Conservation (phyloP, 1,140 invertebrate species). For the Megalonaias nervosa region DNA sequence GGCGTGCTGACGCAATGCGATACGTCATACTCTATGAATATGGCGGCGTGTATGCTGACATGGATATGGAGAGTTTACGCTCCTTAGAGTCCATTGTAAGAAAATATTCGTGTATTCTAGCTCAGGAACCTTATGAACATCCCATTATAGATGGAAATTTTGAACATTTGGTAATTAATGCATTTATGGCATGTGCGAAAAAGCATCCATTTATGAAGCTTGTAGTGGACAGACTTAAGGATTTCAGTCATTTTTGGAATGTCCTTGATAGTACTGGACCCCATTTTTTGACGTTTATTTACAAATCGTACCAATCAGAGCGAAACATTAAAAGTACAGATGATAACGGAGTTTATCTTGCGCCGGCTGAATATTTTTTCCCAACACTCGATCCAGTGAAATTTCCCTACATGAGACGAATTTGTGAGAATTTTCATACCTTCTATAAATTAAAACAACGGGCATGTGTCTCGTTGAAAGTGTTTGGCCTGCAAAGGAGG, state of each 20-base stretch:
- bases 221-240: constrained; percentile 48
- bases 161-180: constrained; percentile 58
- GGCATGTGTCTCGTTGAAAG: constrained; percentile 52
- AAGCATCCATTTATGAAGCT: constrained; percentile 56
- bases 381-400: constrained; percentile 55
- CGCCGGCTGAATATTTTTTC: constrained; percentile 59
- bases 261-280: constrained; percentile 61
- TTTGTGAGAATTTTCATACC: constrained; percentile 26
- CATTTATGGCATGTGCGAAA: constrained; percentile 56
- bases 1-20: constrained; percentile 57
- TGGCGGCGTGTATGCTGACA: constrained; percentile 62
- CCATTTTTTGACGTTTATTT: constrained; percentile 53
- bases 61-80: constrained; percentile 60
- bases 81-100: constrained; percentile 43
- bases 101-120: constrained; percentile 58
- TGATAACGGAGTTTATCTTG: constrained; percentile 42
- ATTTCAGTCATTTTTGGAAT: constrained; percentile 57
- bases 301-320: constrained; percentile 36
- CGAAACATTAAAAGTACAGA: constrained; percentile 5
- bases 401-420: constrained; percentile 41
- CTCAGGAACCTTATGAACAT: constrained; percentile 62
- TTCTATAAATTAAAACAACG: constrained; percentile 40
- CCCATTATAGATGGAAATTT: constrained; percentile 55
- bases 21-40: constrained; percentile 61
- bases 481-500: constrained; percentile 28